Evolutionary conservation across 2,113 vertebrate genomes (phyloP).

Genomic region (Pterocles orientalis): DNA sequence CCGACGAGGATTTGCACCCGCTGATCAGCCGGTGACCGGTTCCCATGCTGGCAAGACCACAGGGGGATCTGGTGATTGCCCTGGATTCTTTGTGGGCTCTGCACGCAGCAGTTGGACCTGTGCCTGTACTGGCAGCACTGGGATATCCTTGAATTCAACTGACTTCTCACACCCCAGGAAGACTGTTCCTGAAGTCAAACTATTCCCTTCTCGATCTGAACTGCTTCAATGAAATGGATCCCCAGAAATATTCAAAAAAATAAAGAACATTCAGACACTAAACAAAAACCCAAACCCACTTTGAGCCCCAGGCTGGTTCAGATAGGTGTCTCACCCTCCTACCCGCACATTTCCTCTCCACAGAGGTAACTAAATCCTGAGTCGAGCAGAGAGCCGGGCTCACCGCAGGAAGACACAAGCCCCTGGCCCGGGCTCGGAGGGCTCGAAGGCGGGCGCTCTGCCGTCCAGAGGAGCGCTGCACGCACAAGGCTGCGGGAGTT

Average conservation of each 20-base stretch:
- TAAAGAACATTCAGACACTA: neutral
- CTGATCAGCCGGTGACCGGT: neutral
- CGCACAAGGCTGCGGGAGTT: neutral
- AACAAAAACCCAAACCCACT: neutral
- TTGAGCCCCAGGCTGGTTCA: neutral
- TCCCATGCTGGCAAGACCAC: neutral
- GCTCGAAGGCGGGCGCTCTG: neutral
- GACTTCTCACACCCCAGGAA: neutral
- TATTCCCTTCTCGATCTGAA: neutral
- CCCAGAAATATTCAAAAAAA: neutral
- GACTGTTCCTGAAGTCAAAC: neutral
- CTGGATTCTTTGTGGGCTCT: neutral
- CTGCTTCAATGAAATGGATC: neutral
- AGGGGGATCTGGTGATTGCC: neutral
- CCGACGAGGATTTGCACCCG: neutral
- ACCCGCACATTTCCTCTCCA: too few species aligned
- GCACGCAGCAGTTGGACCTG: neutral
- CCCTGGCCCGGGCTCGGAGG: too few species aligned
- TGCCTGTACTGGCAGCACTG: accelerated
- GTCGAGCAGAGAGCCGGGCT: too few species aligned
- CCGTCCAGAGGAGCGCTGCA: neutral
- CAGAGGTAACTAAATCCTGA: neutral
- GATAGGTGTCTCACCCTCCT: neutral
- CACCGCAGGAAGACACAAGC: accelerated
- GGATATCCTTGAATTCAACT: neutral